phyloP scores from a whole-genome alignment of 2,888 invertebrate genomes.

The Heterodera filipjevi region DNA sequence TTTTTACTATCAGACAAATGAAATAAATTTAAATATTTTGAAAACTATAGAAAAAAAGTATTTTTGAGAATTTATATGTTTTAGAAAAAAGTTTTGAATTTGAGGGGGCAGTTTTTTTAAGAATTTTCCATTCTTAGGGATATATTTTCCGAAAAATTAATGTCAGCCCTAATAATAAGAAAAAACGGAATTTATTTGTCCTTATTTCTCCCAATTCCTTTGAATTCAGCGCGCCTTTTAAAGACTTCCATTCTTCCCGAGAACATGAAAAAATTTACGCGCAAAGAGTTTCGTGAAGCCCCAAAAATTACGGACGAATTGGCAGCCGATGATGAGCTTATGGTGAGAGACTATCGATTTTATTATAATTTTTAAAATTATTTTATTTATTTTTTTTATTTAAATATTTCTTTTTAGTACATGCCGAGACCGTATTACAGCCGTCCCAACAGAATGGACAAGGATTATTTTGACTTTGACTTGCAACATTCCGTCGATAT shows the following conservation, averaged over 20 bases:
- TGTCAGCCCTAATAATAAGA: too few relatives aligned
- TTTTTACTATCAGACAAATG: too few relatives aligned
- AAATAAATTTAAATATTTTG: too few relatives aligned
- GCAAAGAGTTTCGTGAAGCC: constrained; percentile 54
- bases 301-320: constrained; percentile 53
- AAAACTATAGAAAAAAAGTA: too few relatives aligned
- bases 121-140: too few relatives aligned
- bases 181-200: not conserved
- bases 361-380: not conserved
- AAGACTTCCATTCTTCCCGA: constrained; percentile 48
- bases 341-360: constrained; percentile 40
- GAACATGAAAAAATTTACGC: constrained; percentile 51
- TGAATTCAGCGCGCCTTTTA: constrained; percentile 52
- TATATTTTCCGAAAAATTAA: too few relatives aligned
- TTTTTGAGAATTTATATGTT: too few relatives aligned
- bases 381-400: not conserved
- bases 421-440: constrained; percentile 60
- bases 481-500: constrained; percentile 63
- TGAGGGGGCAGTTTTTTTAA: too few relatives aligned
- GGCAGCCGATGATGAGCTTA: constrained; percentile 56
- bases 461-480: constrained; percentile 65
- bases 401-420: constrained; percentile 10
- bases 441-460: constrained; percentile 61
- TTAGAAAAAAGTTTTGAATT: too few relatives aligned
- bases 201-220: too few relatives aligned